phyloP scores from a whole-genome alignment of 2,888 invertebrate species.

The Pheosia gnoma region DNA sequence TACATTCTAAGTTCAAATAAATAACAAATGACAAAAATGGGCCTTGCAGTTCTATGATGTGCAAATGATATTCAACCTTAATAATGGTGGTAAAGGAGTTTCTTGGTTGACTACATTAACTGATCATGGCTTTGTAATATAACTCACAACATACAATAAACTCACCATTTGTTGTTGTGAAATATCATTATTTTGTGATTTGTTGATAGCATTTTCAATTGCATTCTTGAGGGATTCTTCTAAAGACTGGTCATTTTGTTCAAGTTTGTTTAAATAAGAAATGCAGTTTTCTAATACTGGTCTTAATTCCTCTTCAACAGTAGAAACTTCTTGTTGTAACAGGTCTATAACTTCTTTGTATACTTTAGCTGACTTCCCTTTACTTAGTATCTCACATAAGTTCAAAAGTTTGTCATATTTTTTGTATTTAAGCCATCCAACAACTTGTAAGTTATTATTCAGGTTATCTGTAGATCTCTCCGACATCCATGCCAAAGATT shows the following conservation, averaged over 20 bases:
- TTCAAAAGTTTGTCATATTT: conserved; percentile 83
- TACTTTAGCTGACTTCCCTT: conserved; percentile 53
- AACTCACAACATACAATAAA: neutral
- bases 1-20: too few species aligned
- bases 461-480: conserved; percentile 75
- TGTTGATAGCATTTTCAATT: conserved; percentile 82
- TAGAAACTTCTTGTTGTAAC: conserved; percentile 49
- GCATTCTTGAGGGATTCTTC: conserved; percentile 75
- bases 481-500: conserved; percentile 89
- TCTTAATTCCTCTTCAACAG: conserved; percentile 45
- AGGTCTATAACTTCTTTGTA: conserved; percentile 61
- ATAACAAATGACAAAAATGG: too few species aligned
- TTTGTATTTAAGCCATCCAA: conserved; percentile 87
- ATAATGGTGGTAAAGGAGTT: too few species aligned
- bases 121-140: neutral
- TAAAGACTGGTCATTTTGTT: conserved; percentile 49
- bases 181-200: conserved; percentile 84
- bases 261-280: conserved; percentile 45
- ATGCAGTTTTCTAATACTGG: conserved; percentile 51
- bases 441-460: conserved; percentile 83
- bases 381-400: conserved; percentile 50
- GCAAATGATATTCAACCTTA: too few species aligned
- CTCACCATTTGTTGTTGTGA: conserved; percentile 80
- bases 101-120: too few species aligned
- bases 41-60: too few species aligned